Conservation (phyloP, 2,797 vertebrate species). For the Manis javanica region DNA sequence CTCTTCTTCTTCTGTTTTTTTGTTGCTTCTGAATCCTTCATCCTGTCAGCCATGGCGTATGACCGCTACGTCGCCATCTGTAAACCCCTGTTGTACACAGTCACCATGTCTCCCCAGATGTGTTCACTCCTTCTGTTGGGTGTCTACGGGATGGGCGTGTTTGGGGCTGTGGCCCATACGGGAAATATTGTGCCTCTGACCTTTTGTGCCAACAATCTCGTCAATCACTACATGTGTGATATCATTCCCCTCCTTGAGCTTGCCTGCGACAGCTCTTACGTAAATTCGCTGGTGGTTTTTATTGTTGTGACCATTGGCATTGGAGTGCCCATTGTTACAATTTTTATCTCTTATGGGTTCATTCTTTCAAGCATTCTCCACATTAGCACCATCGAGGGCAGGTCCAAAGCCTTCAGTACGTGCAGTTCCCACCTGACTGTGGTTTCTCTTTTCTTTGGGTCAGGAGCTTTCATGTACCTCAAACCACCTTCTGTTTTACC, state of each 20-base stretch:
- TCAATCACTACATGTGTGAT: conserved; percentile 81
- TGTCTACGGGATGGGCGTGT: background rate
- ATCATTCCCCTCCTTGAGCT: conserved; percentile 75
- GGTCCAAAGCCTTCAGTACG: conserved; percentile 69
- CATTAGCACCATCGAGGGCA: conserved; percentile 46
- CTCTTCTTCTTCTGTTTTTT: conserved; percentile 69
- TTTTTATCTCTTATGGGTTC: conserved; percentile 67
- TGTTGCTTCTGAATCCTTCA: conserved; percentile 56
- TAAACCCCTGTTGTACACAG: conserved; percentile 3
- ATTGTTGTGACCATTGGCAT: conserved; percentile 29
- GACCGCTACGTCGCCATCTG: conserved; percentile 50
- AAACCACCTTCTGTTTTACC: conserved; percentile 58
- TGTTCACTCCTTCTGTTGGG: conserved; percentile 48
- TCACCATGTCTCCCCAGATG: conserved; percentile 48
- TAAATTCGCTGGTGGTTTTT: conserved; percentile 59
- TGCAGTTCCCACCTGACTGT: conserved; percentile 70
- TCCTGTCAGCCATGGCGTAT: conserved; percentile 59
- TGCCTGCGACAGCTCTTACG: conserved; percentile 47
- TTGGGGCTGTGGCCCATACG: background rate
- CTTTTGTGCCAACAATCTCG: conserved; percentile 46
- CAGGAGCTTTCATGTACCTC: conserved; percentile 63
- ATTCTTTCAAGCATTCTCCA: conserved; percentile 66
- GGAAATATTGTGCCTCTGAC: conserved; percentile 36
- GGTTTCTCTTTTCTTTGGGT: conserved; percentile 69
- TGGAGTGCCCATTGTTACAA: conserved; percentile 20